Evolutionary conservation across 1,140 invertebrate species (phyloP).

Genomic region (Camponotus vicinus): DNA sequence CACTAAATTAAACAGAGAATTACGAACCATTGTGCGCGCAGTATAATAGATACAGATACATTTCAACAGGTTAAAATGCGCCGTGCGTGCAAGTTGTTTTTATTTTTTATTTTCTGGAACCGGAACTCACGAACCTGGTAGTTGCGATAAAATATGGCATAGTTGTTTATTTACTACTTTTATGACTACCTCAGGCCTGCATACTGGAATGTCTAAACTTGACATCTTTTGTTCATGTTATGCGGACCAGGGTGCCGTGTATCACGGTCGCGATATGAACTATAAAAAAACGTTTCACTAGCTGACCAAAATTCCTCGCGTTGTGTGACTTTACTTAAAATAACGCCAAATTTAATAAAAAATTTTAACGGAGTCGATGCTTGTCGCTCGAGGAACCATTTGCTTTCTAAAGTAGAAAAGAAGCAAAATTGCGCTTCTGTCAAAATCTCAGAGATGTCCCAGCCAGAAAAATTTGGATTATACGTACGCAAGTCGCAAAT

Average conservation of each 20-base stretch:
- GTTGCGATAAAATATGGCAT: conserved; percentile 35
- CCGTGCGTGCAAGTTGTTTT: conserved; percentile 8
- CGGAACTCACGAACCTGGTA: neutral
- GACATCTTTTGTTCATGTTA: conserved; percentile 54
- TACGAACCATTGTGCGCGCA: conserved; percentile 40
- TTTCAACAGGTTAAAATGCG: conserved; percentile 58
- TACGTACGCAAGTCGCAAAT: neutral
- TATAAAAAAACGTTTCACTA: conserved; percentile 28
- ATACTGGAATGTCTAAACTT: neutral
- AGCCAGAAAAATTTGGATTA: conserved; percentile 4
- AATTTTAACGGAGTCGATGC: neutral
- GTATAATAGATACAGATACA: conserved; percentile 55
- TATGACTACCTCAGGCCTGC: conserved; percentile 1
- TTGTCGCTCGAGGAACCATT: neutral
- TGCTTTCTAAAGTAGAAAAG: too few species aligned
- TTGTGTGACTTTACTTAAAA: neutral
- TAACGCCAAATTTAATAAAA: neutral
- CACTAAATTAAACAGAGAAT: conserved; percentile 51
- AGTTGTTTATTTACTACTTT: conserved; percentile 49
- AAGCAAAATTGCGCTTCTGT: neutral
- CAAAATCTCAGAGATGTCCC: conserved; percentile 16
- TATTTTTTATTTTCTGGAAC: conserved; percentile 20
- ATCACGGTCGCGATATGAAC: conserved; percentile 11
- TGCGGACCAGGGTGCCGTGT: neutral
- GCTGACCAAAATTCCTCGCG: too few species aligned